Base-by-base conservation (phyloP, 1,140 invertebrate species). In the Mesaphorura yosii region DNA sequence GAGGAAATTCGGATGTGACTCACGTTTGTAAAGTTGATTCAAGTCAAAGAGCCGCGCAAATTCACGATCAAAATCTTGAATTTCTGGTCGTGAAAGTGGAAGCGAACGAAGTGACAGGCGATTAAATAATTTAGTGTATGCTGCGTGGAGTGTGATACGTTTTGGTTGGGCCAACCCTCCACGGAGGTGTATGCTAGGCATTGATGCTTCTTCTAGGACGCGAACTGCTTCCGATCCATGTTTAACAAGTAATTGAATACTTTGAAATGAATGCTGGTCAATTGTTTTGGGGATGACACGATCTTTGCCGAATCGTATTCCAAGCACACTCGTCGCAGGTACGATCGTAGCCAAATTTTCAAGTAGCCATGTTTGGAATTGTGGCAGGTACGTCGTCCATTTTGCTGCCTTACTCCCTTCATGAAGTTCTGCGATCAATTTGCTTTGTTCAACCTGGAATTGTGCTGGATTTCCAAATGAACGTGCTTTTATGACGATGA, bases 401-500 rank as follows among this genome's bases (percentile, higher is more conserved):
- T 10, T n/a, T 34, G 31, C 10, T 10, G 10, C 31, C 10, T 10
- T 10, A n/a, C 10, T 10, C 10, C 12, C 7, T 3, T 4, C 29
- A 7, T 6, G 10, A 22, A 27, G 20, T 38, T 31, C 17, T 47
- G 10, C 4, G 14, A 34, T 14, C 28, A 47, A 46, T 27, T 10
- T 28, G 10, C 37, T 39, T 10, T n/a, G 23, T 25, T 42, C n/a
- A 12, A 20, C 20, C 1, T 12, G 25, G 31, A 39, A 12, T 25
- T 41, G 19, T 5, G 40, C 27, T 25, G 58, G 40, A 22, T 50
- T 26, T 26, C 60, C 64, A 48, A 59, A 63, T 23, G 66, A 61
- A 31, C 53, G 58, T 31, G 37, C 49, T 58, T 73, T 73, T 2
- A 73, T 66, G 41, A 51, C 46, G 39, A 68, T 64, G 48, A 75